Evolutionary conservation across 1,140 invertebrate genomes (phyloP).

Genomic region (Spodoptera frugiperda): DNA sequence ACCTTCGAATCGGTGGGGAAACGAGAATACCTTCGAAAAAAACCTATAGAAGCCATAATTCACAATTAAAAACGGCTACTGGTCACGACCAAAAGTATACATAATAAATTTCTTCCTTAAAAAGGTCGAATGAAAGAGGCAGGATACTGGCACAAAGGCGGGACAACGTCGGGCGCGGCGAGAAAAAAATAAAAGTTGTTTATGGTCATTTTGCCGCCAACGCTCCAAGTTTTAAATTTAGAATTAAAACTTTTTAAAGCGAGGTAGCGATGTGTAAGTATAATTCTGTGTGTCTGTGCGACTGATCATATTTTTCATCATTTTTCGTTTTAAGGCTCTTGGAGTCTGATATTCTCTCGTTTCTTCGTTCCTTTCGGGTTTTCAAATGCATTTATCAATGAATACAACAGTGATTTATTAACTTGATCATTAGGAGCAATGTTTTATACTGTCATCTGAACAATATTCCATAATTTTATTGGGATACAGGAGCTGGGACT

Average conservation of each 20-base stretch:
- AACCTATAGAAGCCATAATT: constrained; percentile 80
- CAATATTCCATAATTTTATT: too few species aligned
- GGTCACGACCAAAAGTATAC: constrained; percentile 82
- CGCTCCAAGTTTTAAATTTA: constrained; percentile 76
- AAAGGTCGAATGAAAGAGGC: constrained; percentile 83
- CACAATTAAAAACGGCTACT: constrained; percentile 85
- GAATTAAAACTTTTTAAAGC: constrained; percentile 66
- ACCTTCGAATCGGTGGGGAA: constrained; percentile 79
- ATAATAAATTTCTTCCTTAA: constrained; percentile 83
- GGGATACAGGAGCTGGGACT: too few species aligned
- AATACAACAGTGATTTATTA: too few species aligned
- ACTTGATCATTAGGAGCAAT: background rate
- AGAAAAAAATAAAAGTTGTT: constrained; percentile 76
- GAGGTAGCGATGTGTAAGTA: constrained; percentile 38
- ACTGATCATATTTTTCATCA: too few species aligned
- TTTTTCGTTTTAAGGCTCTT: constrained; percentile 5
- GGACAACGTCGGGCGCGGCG: constrained; percentile 57
- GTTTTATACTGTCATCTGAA: background rate
- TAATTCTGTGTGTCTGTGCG: constrained; percentile 33
- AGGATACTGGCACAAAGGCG: constrained; percentile 79
- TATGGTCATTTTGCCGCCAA: constrained; percentile 83
- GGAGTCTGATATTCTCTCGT: background rate
- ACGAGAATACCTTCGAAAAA: constrained; percentile 60
- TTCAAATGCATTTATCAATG: too few species aligned
- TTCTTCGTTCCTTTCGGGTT: too few species aligned